Evolutionary conservation across 2,888 invertebrate species (phyloP).

Genomic region (Trypoxylon attenuatum): DNA sequence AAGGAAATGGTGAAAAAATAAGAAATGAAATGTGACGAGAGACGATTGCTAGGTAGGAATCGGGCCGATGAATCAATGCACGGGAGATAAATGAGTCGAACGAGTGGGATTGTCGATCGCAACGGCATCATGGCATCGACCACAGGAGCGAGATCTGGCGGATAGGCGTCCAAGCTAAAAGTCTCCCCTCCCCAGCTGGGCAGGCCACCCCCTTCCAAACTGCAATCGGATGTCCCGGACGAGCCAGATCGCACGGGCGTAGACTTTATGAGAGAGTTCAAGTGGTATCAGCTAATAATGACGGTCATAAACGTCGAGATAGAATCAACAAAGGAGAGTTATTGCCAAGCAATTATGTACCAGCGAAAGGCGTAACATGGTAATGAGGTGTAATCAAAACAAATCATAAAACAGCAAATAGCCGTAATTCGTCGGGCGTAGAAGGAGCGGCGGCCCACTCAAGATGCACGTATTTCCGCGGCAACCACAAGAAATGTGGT

Average conservation of each 20-base stretch:
- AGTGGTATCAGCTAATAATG: constrained; percentile 73
- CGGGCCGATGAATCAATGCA: constrained; percentile 27
- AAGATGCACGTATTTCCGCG: too few relatives aligned
- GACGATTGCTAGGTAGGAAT: not conserved
- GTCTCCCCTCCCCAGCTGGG: constrained; percentile 62
- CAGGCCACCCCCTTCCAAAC: constrained; percentile 31
- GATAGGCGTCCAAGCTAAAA: constrained; percentile 65
- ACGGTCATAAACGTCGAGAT: constrained; percentile 74
- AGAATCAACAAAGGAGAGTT: constrained; percentile 72
- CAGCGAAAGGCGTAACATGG: constrained; percentile 69
- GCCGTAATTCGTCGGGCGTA: too few relatives aligned
- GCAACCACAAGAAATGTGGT: too few relatives aligned
- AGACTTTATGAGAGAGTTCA: constrained; percentile 70
- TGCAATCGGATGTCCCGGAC: constrained; percentile 39
- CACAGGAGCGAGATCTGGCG: constrained; percentile 70
- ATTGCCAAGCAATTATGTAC: constrained; percentile 67
- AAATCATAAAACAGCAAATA: constrained; percentile 68
- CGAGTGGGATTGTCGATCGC: constrained; percentile 26
- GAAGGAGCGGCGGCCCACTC: too few relatives aligned
- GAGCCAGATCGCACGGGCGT: constrained; percentile 67
- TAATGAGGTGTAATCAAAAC: constrained; percentile 73
- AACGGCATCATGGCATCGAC: constrained; percentile 23
- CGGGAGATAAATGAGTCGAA: constrained; percentile 25
- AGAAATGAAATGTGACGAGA: not conserved
- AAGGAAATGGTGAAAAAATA: not conserved